Evolutionary conservation across 2,888 invertebrate species (phyloP), one percentile per base, ranked within the genome.

Genomic region (Morpho helenor): DNA sequence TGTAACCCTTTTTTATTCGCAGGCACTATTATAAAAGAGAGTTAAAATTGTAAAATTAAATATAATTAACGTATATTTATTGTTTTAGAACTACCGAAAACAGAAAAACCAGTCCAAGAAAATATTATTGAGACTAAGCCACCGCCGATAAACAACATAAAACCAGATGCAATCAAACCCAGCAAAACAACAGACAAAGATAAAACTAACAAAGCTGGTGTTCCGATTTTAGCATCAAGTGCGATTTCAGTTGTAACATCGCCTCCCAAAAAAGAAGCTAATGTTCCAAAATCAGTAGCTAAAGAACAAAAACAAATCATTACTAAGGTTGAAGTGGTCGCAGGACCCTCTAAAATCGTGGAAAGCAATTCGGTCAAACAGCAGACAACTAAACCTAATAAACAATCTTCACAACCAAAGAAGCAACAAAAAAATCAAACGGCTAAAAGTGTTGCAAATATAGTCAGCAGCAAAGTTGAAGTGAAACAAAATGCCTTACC

Each of bases 261-360:
- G 46, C 71, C 83, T 64, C 79, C 80, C 48, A 91, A 92, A 76
- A 91, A 89, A 66, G 88, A 90, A 7, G 63, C 74, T 0, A 84
- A 82, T 59, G 66, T 66, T 52, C 87, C 92, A 50, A 92, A 92
- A 75, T 91, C 92, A 66, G 76, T 84, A 7, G 71, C 72, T 2
- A 84, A 84, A 68, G 89, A 89, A 73, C 82, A 84, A 67, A 91
- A 89, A 76, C 85, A 79, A 78, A 81, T 91, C 4, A 81, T 91
- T 42, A 84, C 87, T 22, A 91, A 91, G 77, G 90, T 93, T 8
- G 92, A 93, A 83, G 89, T 93, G 49, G 91, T 93, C 23, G 76
- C 92, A 39, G 86, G 91, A 8, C 83, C 92, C 7, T 91, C 92
- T 0, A 88, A 91, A 77, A 84, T 86, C 53, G 72, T 91, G 16